These are phyloP conservation scores for Caenorhabditis sp. DNA, from an alignment of 2,888 invertebrate species.

Conservation along the genomic window DNA sequence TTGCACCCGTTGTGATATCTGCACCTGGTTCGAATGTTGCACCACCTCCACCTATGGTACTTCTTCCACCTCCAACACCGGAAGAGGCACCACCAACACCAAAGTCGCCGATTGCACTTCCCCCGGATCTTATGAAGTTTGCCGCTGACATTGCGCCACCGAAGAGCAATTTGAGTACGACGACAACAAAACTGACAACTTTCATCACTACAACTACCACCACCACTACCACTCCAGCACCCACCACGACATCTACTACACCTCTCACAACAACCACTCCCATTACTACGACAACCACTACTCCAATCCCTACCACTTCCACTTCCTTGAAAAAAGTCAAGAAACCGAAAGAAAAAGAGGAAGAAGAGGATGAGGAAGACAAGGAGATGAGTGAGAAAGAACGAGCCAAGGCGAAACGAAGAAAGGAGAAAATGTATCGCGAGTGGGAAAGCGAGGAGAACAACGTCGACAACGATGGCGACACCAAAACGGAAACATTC, in stretches of 20 bases:
- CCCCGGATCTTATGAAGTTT: conserved; percentile 33
- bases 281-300: conserved; percentile 1
- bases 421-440: conserved; percentile 43
- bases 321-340: conserved; percentile 14
- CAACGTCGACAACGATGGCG: conserved; percentile 64
- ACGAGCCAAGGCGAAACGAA: conserved; percentile 5
- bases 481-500: conserved; percentile 66
- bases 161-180: background rate
- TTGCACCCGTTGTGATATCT: conserved; percentile 34
- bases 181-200: conserved; percentile 9
- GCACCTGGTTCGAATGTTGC: conserved; percentile 20
- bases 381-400: conserved; percentile 7
- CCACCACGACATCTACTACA: background rate
- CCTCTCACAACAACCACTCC: background rate
- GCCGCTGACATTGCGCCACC: conserved; percentile 37
- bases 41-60: conserved; percentile 30
- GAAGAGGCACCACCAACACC: background rate
- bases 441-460: conserved; percentile 60
- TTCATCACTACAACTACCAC: background rate
- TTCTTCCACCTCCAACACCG: conserved; percentile 13
- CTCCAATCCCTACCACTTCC: conserved; percentile 3
- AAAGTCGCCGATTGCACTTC: conserved; percentile 3
- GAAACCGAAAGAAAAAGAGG: conserved; percentile 21
- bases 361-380: conserved; percentile 15
- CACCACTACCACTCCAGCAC: conserved; percentile 12